These are phyloP conservation scores for Trypoxylon attenuatum DNA, from an alignment of 2,888 invertebrate species.

Conservation along the genomic window DNA sequence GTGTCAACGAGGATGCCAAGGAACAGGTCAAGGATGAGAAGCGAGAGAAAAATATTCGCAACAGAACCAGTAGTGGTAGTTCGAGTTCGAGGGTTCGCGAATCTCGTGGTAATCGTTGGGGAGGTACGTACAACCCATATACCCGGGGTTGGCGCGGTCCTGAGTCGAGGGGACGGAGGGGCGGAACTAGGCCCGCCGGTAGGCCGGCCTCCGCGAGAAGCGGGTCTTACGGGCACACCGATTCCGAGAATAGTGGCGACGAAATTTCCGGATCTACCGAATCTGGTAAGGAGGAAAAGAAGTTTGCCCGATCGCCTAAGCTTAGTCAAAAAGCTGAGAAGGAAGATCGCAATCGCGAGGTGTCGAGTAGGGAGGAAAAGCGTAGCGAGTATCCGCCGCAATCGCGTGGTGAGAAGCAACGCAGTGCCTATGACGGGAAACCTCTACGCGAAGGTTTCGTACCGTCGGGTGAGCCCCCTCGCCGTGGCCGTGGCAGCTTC, in stretches of 20 bases:
- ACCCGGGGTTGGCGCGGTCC: conserved; percentile 76
- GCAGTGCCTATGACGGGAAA: conserved; percentile 62
- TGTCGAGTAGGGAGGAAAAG: conserved; percentile 67
- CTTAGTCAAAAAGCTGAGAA: conserved; percentile 76
- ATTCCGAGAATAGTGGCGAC: conserved; percentile 86
- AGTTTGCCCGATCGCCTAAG: conserved; percentile 78
- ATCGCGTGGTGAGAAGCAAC: neutral
- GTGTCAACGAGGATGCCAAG: conserved; percentile 71
- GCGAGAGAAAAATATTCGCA: conserved; percentile 67
- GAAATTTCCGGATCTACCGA: conserved; percentile 79
- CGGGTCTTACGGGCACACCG: conserved; percentile 79
- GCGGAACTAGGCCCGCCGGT: conserved; percentile 68
- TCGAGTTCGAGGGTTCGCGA: conserved; percentile 71
- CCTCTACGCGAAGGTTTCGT: conserved; percentile 83
- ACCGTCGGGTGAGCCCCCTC: conserved; percentile 91
- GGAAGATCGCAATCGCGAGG: conserved; percentile 78
- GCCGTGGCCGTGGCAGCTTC: conserved; percentile 85
- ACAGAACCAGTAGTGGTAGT: conserved; percentile 75
- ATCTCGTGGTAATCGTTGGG: conserved; percentile 74
- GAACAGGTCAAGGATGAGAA: conserved; percentile 71
- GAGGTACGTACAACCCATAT: conserved; percentile 71
- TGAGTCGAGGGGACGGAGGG: conserved; percentile 73
- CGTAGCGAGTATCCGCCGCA: conserved; percentile 64
- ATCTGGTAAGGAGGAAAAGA: conserved; percentile 77
- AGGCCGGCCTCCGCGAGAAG: conserved; percentile 72